phyloP scores from a whole-genome alignment of 1,140 invertebrate genomes.

The Drosophila navojoa region DNA sequence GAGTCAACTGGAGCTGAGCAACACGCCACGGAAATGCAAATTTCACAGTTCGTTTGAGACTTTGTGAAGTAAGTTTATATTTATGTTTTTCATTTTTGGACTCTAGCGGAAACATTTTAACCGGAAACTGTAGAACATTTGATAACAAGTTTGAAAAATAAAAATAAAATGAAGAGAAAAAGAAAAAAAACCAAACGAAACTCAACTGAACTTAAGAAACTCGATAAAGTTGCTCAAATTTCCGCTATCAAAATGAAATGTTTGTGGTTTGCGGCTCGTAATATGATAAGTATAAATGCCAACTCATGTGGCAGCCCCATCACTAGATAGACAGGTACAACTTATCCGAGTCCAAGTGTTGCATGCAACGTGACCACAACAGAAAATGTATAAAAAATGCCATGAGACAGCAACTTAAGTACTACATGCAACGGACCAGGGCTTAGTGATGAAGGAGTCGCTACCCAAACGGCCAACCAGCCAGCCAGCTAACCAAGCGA shows the following conservation, averaged over 20 bases:
- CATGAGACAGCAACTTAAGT: conserved; percentile 57
- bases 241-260: conserved; percentile 45
- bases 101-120: conserved; percentile 35
- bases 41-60: conserved; percentile 15
- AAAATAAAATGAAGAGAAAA: neutral
- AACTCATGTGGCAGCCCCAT: conserved; percentile 29
- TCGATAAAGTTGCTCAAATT: conserved; percentile 31
- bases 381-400: conserved; percentile 16
- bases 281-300: conserved; percentile 46
- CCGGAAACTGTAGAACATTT: conserved; percentile 51
- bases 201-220: neutral
- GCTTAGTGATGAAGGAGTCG: conserved; percentile 18
- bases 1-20: conserved; percentile 1
- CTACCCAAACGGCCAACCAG: neutral
- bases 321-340: conserved; percentile 26
- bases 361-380: conserved; percentile 55
- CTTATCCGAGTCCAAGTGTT: conserved; percentile 33
- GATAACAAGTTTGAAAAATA: conserved; percentile 33
- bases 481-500: neutral
- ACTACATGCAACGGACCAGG: conserved; percentile 30
- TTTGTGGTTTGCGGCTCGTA: conserved; percentile 38
- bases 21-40: conserved; percentile 32
- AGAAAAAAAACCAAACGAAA: conserved; percentile 2
- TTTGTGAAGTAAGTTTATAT: neutral
- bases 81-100: conserved; percentile 5